These are phyloP conservation scores for Falco berigora DNA, from an alignment of 2,797 vertebrate genomes.

Conservation along the genomic window DNA sequence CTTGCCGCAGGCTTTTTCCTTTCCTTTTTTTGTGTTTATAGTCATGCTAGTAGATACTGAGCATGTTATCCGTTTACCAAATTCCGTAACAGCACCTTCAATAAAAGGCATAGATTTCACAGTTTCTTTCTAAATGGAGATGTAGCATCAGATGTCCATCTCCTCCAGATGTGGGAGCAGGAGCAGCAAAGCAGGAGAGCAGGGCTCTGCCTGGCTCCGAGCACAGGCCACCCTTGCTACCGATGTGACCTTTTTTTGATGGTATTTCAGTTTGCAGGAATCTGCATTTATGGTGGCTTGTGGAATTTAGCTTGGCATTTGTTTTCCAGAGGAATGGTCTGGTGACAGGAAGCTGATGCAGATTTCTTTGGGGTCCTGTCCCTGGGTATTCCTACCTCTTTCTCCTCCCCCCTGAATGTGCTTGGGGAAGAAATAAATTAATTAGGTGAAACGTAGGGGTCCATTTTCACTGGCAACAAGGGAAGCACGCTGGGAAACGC, in stretches of 20 bases:
- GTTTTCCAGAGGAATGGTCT: not conserved
- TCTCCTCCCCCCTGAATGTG: not conserved
- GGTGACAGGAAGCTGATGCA: not conserved
- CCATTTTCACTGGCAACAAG: not conserved
- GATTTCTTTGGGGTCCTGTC: not conserved
- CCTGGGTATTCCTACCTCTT: not conserved
- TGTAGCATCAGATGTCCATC: not conserved
- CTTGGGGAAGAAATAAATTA: not conserved
- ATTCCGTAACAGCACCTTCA: not conserved
- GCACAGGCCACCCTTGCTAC: not conserved
- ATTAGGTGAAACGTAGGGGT: not conserved
- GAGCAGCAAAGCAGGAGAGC: not conserved
- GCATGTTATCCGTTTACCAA: not conserved
- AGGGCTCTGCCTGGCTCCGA: not conserved
- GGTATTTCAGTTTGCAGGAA: not conserved
- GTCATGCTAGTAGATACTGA: not conserved
- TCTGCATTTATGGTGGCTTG: not conserved
- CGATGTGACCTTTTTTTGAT: not conserved
- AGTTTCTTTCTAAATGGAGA: not conserved
- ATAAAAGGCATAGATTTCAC: not conserved
- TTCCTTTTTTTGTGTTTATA: slow-evolving; percentile 11
- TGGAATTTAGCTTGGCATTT: slow-evolving; percentile 16
- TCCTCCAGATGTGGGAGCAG: not conserved
- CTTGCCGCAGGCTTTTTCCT: slow-evolving; percentile 46
- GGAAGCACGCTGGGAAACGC: not conserved